A percentile compares a stretch with the other conserved stretches of the same genome.
Conservation (phyloP, 1,140 invertebrate genomes). For the Megathymus violae region DNA sequence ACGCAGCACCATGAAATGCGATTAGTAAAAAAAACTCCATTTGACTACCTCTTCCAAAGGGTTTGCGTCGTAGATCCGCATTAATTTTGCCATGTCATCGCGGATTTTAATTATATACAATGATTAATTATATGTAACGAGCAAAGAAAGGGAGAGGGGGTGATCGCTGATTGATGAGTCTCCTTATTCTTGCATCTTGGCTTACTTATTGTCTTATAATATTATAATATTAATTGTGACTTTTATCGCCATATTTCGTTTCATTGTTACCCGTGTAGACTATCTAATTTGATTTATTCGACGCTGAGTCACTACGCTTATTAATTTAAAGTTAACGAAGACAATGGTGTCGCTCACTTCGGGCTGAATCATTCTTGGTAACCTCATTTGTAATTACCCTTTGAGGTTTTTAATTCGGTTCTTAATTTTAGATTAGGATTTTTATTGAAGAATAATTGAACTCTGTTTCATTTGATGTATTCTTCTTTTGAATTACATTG, state of each 20-base stretch:
- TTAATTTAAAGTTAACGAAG: constrained; percentile 71
- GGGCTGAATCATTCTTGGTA: constrained; percentile 57
- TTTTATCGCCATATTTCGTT: constrained; percentile 75
- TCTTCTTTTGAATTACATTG: not conserved
- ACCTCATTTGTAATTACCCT: constrained; percentile 39
- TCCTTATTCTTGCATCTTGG: constrained; percentile 55
- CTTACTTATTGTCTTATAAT: constrained; percentile 65
- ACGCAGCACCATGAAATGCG: constrained; percentile 4
- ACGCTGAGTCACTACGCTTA: constrained; percentile 72
- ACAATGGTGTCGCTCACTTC: constrained; percentile 56
- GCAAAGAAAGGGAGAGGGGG: constrained; percentile 55
- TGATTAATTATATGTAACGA: constrained; percentile 81
- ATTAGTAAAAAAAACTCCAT: constrained; percentile 7
- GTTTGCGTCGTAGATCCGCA: constrained; percentile 47
- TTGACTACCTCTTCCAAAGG: constrained; percentile 27
- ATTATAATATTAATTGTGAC: constrained; percentile 66
- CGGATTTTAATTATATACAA: constrained; percentile 80
- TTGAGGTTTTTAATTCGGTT: constrained; percentile 19
- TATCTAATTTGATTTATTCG: constrained; percentile 73
- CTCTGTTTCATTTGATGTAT: not conserved
- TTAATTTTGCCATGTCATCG: constrained; percentile 75
- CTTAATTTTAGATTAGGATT: constrained; percentile 19
- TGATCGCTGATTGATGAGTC: constrained; percentile 74
- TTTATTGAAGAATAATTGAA: not conserved
- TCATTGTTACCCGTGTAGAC: constrained; percentile 67